Evolutionary conservation across 2,888 invertebrate species (phyloP).

Genomic region (Phengaris alcon): DNA sequence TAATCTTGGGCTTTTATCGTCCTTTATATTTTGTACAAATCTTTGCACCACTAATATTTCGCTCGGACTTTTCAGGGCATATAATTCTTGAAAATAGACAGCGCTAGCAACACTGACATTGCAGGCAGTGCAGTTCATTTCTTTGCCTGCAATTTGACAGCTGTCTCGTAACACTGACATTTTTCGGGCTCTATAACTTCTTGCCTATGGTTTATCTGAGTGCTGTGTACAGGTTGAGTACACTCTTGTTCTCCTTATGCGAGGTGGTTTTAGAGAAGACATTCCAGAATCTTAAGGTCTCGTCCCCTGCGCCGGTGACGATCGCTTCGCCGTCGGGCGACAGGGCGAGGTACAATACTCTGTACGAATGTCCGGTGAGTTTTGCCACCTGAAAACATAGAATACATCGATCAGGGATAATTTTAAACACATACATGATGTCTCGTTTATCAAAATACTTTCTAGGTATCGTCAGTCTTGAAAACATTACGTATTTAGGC

Average conservation of each 20-base stretch:
- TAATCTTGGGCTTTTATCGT: background rate
- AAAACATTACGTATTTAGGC: too few species aligned
- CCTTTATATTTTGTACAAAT: background rate
- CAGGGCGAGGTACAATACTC: slow-evolving; percentile 96
- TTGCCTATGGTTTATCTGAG: slow-evolving; percentile 60
- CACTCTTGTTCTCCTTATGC: slow-evolving; percentile 95
- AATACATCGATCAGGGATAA: background rate
- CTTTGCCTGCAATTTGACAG: slow-evolving; percentile 8
- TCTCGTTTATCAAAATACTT: too few species aligned
- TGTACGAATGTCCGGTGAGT: slow-evolving; percentile 96
- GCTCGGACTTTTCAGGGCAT: background rate
- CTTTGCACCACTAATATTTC: background rate
- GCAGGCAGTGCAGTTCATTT: background rate
- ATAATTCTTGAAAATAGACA: too few species aligned
- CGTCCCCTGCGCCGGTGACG: slow-evolving; percentile 99
- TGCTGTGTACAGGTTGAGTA: slow-evolving; percentile 94
- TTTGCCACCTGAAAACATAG: slow-evolving; percentile 89
- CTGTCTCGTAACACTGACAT: slow-evolving; percentile 25
- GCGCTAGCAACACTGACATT: background rate
- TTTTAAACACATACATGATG: background rate
- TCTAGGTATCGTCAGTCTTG: background rate
- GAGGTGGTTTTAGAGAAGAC: slow-evolving; percentile 98
- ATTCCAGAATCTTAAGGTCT: slow-evolving; percentile 99
- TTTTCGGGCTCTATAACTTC: background rate
- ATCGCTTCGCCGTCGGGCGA: slow-evolving; percentile 99